phyloP scores from a whole-genome alignment of 2,113 vertebrate genomes.

The Dicaeum eximium region DNA sequence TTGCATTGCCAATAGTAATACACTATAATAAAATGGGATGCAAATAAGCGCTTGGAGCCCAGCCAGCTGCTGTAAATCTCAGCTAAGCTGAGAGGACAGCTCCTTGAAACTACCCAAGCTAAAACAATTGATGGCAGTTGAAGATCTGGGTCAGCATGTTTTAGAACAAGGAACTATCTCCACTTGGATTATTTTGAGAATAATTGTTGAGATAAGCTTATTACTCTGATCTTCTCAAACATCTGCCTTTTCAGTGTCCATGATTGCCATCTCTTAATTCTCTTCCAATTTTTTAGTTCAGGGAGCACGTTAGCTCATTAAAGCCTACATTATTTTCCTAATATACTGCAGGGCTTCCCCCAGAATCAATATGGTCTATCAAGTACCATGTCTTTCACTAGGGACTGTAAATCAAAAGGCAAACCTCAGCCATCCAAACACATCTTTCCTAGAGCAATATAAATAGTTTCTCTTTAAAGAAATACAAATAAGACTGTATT shows the following conservation, averaged over 20 bases:
- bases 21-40: neutral
- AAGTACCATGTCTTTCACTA: slow-evolving; percentile 38
- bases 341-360: slow-evolving; percentile 36
- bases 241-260: neutral
- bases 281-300: slow-evolving; percentile 64
- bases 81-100: neutral
- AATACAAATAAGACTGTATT: neutral
- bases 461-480: neutral
- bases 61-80: slow-evolving; percentile 29
- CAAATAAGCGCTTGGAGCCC: neutral
- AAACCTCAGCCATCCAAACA: neutral
- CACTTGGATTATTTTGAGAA: slow-evolving; percentile 28
- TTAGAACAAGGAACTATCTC: slow-evolving; percentile 20
- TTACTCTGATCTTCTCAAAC: slow-evolving; percentile 45
- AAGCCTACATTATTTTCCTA: slow-evolving; percentile 52
- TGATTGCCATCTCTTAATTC: slow-evolving; percentile 48
- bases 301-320: slow-evolving; percentile 56
- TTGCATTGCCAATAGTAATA: neutral
- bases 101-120: slow-evolving; percentile 8
- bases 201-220: slow-evolving; percentile 53
- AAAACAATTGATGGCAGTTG: slow-evolving; percentile 9
- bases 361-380: slow-evolving; percentile 29
- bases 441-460: neutral
- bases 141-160: slow-evolving; percentile 40
- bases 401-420: neutral